phyloP scores from a whole-genome alignment of 1,140 invertebrate genomes.

The Apolygus lucorum region DNA sequence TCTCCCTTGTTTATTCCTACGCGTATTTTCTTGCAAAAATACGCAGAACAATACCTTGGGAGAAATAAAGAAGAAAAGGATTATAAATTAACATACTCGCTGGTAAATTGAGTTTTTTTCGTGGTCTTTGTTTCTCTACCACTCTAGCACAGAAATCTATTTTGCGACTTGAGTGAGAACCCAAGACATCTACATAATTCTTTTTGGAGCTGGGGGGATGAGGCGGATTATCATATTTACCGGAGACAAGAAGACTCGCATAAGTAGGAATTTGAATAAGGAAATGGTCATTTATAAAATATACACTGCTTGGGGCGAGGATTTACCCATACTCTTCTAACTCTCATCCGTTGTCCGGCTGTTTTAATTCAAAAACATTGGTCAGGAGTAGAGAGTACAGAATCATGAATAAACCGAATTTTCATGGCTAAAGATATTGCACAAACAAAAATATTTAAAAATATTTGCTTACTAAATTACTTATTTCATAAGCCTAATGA shows the following conservation, averaged over 20 bases:
- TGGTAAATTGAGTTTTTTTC: not conserved
- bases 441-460: too few relatives aligned
- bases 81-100: constrained; percentile 15
- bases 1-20: constrained; percentile 8
- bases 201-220: not conserved
- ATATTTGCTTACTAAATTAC: too few relatives aligned
- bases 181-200: constrained; percentile 6
- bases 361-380: too few relatives aligned
- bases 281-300: not conserved
- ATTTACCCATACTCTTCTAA: too few relatives aligned
- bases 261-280: constrained; percentile 10
- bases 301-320: not conserved
- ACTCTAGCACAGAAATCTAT: not conserved
- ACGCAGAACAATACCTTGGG: constrained; percentile 8
- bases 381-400: too few relatives aligned
- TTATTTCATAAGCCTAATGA: too few relatives aligned
- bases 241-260: constrained; percentile 3
- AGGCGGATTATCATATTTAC: constrained; percentile 2
- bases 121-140: not conserved
- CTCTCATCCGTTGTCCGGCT: too few relatives aligned
- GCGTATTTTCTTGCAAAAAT: constrained; percentile 8
- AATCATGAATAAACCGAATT: too few relatives aligned
- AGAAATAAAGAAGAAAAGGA: constrained; percentile 6
- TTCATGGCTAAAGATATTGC: too few relatives aligned
- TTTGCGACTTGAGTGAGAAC: not conserved